Percentiles rank a stretch among this genome's conserved stretches.
Conservation (phyloP, 1,140 invertebrate species). For the Dendroctonus valens region DNA sequence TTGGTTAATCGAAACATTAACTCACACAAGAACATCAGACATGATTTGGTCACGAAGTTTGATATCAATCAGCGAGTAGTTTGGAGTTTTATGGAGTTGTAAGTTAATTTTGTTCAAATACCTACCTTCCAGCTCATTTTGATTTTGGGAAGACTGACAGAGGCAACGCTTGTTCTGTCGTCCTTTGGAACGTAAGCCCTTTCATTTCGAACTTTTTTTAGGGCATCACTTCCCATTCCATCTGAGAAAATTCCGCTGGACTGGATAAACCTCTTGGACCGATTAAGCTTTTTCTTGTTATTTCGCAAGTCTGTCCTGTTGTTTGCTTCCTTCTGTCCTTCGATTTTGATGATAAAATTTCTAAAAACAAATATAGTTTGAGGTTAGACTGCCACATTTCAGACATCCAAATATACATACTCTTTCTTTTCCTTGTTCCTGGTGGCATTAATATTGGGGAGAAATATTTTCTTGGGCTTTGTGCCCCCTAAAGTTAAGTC, state of each 20-base stretch:
- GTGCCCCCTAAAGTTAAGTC: conserved; percentile 44
- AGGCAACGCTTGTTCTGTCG: conserved; percentile 3
- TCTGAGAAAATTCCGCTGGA: conserved; percentile 42
- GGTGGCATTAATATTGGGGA: conserved; percentile 42
- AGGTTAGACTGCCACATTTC: too few relatives aligned
- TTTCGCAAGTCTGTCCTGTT: conserved; percentile 25
- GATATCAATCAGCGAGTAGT: too few relatives aligned
- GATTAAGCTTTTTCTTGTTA: conserved; percentile 24
- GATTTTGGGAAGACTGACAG: conserved; percentile 39
- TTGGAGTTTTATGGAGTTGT: too few relatives aligned
- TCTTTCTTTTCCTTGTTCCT: conserved; percentile 44
- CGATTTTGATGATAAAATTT: conserved; percentile 20
- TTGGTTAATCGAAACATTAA: too few relatives aligned
- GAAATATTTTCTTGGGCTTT: conserved; percentile 42
- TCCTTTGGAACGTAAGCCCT: conserved; percentile 24
- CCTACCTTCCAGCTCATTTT: conserved; percentile 37
- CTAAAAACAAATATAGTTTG: too few relatives aligned
- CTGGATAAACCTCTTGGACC: conserved; percentile 34
- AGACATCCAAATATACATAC: conserved; percentile 26
- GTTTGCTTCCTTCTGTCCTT: conserved; percentile 29
- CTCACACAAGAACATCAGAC: too few relatives aligned
- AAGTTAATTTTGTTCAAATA: conserved; percentile 3
- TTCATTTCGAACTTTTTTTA: conserved; percentile 16
- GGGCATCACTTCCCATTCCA: conserved; percentile 33
- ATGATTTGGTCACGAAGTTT: too few relatives aligned